Evolutionary conservation across 2,888 invertebrate species (phyloP), one percentile per base, ranked within the genome.

Genomic region (Pammene aurita): DNA sequence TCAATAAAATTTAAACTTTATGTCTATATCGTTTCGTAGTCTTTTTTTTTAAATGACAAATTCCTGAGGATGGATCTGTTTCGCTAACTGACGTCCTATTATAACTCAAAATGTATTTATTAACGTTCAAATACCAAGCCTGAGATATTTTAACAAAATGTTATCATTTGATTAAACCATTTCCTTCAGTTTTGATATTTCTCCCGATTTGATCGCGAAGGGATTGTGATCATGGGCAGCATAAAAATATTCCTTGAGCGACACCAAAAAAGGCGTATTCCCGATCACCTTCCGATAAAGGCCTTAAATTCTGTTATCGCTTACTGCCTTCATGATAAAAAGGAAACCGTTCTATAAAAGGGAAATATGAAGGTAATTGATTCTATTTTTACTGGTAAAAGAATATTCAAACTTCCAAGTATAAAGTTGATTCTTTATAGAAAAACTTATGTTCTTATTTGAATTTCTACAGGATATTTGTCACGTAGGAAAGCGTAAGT

Each of bases 241-340:
- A 67, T 67, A 65, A 67, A 58, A 64, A 61, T 64, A 65, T 65
- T 63, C 26, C 50, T 46, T 55, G 60, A 13, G 26, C 46, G 46
- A 58, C 63, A 58, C 35, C 74, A 76, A 77, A 77, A 71, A 76
- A 73, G 72, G 69, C 70, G 62, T 79, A 78, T 80, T 80, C 82
- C 74, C 79, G 81, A 38, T 38, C 76, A 77, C 80, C 78, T 79
- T 72, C 72, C 78, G 85, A 85, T 86, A 85, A 82, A 81, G 77
- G 79, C 73, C 79, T 78, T 84, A 84, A 86, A 85, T 85, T 81
- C 82, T 83, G 80, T 81, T 85, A 84, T 85, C 85, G 81, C 77
- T 77, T 79, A 76, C 74, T 76, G 79, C 76, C 75, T 75, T 76
- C 77, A 72, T 77, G 76, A 81, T 80, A 85, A 82, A 82, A 84